Evolutionary conservation across 2,113 vertebrate genomes (phyloP), one percentile per base, ranked within the genome.

Genomic region (Reinhardtius hippoglossoides): DNA sequence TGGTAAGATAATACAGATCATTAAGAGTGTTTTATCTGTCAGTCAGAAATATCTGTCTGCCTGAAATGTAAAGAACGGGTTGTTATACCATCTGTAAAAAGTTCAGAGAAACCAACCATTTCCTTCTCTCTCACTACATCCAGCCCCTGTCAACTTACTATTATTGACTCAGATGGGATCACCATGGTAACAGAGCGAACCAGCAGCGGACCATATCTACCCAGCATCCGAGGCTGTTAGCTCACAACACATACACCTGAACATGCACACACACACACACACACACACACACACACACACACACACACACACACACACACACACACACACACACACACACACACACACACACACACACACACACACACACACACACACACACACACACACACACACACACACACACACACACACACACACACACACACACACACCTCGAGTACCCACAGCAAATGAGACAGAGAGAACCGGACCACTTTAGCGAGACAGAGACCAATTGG

Each of bases 181-280:
- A 71, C 85, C 85, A 91, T 90, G 89, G 91, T 73, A 90, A 91
- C 89, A 82, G 67, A 81, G 61, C 64, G 67, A 87, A 76, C 74
- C 72, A 57, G 78, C 72, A 74, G 44, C 6, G 8, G 61, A 73
- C 63, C 20, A 3, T 71, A 77, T 82, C 67, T 59, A 56, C 64
- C 44, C 65, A 76, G 68, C 62, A 74, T 70, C 35, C 5, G 6
- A 70, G 56, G 73, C 77, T 72, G 66, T 70, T 60, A 71, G 79
- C 77, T 79, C 50, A 42, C 48, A 77, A 54, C 21, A 12, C 67
- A 57, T 35, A 15, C 67, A 86, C 56, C 70, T 65, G 66, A 63
- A 61, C 24, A 18, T 16, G 16, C n/a, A 70, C 65, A 70, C 1
- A 50, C 0, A 60, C 12, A 27, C 54, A 23, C 61, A 26, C 55